These are phyloP conservation scores for Hyppa rectilinea DNA, from an alignment of 2,888 invertebrate species.

Conservation along the genomic window DNA sequence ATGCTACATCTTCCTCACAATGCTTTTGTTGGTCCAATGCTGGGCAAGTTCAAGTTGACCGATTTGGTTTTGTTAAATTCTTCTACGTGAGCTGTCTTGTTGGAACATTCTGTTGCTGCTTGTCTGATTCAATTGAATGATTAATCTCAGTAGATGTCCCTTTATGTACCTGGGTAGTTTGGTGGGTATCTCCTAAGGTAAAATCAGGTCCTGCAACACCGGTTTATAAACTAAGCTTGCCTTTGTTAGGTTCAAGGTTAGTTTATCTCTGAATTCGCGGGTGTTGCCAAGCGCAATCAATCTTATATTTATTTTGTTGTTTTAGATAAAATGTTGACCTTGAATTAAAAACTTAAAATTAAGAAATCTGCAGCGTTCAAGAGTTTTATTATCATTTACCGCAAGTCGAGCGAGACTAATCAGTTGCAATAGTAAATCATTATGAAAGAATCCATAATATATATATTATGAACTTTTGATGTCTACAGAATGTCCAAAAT, in stretches of 20 bases:
- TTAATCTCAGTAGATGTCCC: conserved; percentile 42
- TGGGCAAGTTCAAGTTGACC: conserved; percentile 67
- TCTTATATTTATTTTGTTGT: neutral
- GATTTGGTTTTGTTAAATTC: conserved; percentile 68
- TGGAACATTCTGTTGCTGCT: conserved; percentile 42
- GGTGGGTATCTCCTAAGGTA: conserved; percentile 6
- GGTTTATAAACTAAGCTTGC: conserved; percentile 16
- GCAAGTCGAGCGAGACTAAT: conserved; percentile 15
- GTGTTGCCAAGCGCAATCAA: conserved; percentile 14
- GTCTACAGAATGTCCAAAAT: conserved; percentile 69
- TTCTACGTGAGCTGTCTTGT: conserved; percentile 51
- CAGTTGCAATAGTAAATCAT: conserved; percentile 49
- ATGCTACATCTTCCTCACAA: conserved; percentile 87
- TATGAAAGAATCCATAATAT: conserved; percentile 54
- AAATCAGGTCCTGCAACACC: conserved; percentile 12
- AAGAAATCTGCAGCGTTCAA: neutral
- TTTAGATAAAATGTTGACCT: neutral
- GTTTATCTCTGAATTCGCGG: conserved; percentile 19
- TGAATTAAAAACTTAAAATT: conserved; percentile 3
- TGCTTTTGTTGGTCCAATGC: conserved; percentile 78
- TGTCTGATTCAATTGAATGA: conserved; percentile 46
- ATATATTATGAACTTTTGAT: conserved; percentile 59
- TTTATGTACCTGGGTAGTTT: conserved; percentile 39
- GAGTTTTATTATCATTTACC: conserved; percentile 1
- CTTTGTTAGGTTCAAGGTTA: conserved; percentile 43